phyloP scores from a whole-genome alignment of 2,113 vertebrate genomes.

The Perca schrenkii region DNA sequence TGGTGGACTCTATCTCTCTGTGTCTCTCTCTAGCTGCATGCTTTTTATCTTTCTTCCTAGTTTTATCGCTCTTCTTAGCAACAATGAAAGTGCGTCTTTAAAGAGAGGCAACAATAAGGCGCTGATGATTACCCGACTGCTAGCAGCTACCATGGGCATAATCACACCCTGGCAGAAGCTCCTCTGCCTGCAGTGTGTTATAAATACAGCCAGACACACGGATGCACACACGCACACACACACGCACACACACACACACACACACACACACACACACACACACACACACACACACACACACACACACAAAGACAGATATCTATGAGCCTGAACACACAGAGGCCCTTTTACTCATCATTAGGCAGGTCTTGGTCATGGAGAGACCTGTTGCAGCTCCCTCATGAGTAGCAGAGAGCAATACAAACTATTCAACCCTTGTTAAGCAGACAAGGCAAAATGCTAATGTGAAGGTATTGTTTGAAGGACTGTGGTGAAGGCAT shows the following conservation, averaged over 20 bases:
- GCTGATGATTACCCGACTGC: conserved; percentile 48
- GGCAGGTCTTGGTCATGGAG: conserved; percentile 28
- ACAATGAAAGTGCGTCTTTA: conserved; percentile 48
- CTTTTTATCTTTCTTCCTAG: conserved; percentile 36
- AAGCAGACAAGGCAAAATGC: conserved; percentile 60
- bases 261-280: neutral
- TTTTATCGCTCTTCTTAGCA: conserved; percentile 9
- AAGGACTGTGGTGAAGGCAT: conserved; percentile 25
- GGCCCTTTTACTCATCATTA: conserved; percentile 51
- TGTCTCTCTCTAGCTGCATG: conserved; percentile 6
- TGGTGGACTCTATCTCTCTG: conserved; percentile 11
- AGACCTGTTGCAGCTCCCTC: conserved; percentile 20
- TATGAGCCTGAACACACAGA: conserved; percentile 33
- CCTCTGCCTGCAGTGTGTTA: conserved; percentile 18
- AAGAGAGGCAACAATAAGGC: conserved; percentile 42
- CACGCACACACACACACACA: neutral
- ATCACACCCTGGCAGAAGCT: conserved; percentile 51
- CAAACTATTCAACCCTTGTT: conserved; percentile 45
- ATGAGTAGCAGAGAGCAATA: conserved; percentile 22
- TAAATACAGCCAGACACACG: neutral
- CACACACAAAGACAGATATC: conserved; percentile 13
- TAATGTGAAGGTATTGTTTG: conserved; percentile 59
- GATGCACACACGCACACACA: neutral
- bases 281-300: neutral
- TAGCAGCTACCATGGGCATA: conserved; percentile 45